phyloP scores from a whole-genome alignment of 2,113 vertebrate genomes.

The Limanda limanda region DNA sequence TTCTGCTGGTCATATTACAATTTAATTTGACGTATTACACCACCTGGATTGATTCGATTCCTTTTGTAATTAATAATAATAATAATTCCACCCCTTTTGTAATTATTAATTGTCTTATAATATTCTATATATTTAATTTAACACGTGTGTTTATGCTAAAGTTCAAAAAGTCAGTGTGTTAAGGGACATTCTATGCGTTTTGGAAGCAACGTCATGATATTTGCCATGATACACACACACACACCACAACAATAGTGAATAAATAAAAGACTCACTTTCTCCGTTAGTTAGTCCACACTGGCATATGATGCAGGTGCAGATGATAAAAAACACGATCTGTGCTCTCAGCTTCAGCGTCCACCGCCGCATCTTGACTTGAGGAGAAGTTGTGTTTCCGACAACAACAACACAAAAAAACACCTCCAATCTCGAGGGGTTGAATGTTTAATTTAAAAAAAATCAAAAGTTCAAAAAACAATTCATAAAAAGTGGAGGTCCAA shows the following conservation, averaged over 20 bases:
- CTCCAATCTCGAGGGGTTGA: slow-evolving; percentile 32
- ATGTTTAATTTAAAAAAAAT: slow-evolving; percentile 11
- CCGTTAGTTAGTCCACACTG: slow-evolving; percentile 80
- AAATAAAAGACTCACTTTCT: slow-evolving; percentile 83
- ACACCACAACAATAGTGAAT: background rate
- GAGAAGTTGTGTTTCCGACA: slow-evolving; percentile 44
- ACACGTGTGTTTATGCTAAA: no score
- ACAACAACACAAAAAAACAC: slow-evolving; percentile 27
- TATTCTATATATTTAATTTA: no score
- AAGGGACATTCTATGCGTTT: background rate
- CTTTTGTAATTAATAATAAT: background rate
- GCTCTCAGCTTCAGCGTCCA: slow-evolving; percentile 68
- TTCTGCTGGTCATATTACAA: no score
- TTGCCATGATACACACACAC: background rate
- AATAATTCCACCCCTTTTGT: no score
- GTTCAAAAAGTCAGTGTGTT: no score
- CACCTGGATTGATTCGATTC: background rate
- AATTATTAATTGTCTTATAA: no score
- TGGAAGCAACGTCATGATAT: background rate
- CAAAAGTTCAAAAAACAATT: slow-evolving; percentile 33
- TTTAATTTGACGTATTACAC: background rate
- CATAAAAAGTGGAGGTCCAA: slow-evolving; percentile 35
- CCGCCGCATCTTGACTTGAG: slow-evolving; percentile 76
- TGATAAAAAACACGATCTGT: slow-evolving; percentile 78
- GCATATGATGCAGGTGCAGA: slow-evolving; percentile 76